These are phyloP conservation scores for Drosophila differens DNA, from an alignment of 2,888 invertebrate species.

Conservation along the genomic window DNA sequence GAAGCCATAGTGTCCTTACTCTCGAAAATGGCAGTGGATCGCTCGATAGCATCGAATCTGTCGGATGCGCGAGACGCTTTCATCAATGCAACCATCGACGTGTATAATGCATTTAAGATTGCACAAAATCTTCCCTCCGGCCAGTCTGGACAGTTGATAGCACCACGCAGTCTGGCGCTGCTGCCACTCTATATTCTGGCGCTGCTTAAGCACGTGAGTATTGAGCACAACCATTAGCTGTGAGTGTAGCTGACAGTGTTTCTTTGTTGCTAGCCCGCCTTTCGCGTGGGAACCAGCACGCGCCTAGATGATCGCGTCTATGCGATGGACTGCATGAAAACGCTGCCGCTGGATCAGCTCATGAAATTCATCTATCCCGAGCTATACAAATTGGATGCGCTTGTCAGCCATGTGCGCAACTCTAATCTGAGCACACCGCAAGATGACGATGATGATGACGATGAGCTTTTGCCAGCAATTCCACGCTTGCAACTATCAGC, in stretches of 20 bases:
- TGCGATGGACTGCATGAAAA: slow-evolving; percentile 97
- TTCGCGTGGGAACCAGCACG: slow-evolving; percentile 94
- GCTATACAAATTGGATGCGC: slow-evolving; percentile 93
- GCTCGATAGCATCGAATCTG: slow-evolving; percentile 93
- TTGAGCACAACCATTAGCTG: neutral
- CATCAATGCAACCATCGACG: slow-evolving; percentile 97
- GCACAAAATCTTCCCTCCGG: slow-evolving; percentile 88
- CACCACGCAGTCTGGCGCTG: slow-evolving; percentile 91
- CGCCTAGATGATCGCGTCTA: slow-evolving; percentile 96
- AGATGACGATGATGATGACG: slow-evolving; percentile 80
- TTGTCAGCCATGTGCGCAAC: slow-evolving; percentile 86
- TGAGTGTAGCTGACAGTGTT: neutral
- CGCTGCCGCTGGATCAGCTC: slow-evolving; percentile 91
- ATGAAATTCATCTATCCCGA: slow-evolving; percentile 96
- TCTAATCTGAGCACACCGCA: slow-evolving; percentile 60
- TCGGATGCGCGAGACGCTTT: slow-evolving; percentile 98
- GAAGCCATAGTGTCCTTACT: slow-evolving; percentile 96
- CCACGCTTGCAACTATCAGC: slow-evolving; percentile 94
- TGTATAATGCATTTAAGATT: slow-evolving; percentile 90
- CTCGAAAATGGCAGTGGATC: slow-evolving; percentile 99
- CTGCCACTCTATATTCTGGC: slow-evolving; percentile 96
- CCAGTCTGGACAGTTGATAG: slow-evolving; percentile 88
- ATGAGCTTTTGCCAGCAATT: slow-evolving; percentile 87
- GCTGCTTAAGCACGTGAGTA: slow-evolving; percentile 93
- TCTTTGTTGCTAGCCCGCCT: slow-evolving; percentile 89